A percentile compares a stretch with the other conserved stretches of the same genome.
phyloP scores from a whole-genome alignment of 2,113 vertebrate genomes.

The Toxotes jaculatrix region DNA sequence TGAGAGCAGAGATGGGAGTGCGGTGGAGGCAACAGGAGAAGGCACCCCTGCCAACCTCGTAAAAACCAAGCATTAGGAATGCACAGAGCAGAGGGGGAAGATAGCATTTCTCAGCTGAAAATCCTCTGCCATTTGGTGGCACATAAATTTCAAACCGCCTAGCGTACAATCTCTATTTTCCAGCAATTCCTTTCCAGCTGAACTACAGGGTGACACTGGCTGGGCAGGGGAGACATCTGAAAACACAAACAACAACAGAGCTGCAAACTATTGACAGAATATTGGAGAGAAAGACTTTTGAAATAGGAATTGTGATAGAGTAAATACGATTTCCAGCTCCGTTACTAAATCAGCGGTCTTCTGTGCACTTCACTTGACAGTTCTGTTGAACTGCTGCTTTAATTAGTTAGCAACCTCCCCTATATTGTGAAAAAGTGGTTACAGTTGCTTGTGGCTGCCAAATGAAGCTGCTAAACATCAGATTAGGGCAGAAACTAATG shows the following conservation, averaged over 20 bases:
- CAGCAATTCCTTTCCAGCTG: constrained; percentile 38
- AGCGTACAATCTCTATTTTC: constrained; percentile 37
- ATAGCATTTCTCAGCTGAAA: constrained; percentile 66
- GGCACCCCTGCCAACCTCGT: constrained; percentile 66
- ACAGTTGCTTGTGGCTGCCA: not conserved
- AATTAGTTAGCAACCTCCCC: not conserved
- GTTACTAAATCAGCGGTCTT: not conserved
- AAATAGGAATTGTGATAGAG: not conserved
- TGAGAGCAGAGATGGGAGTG: constrained; percentile 72
- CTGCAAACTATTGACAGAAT: constrained; percentile 1
- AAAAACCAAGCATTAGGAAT: constrained; percentile 73
- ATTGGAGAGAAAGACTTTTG: not conserved
- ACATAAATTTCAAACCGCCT: constrained; percentile 58
- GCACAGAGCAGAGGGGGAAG: constrained; percentile 60
- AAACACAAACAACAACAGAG: constrained; percentile 7
- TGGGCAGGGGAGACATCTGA: constrained; percentile 10
- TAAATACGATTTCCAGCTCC: constrained; percentile 13
- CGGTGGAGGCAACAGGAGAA: constrained; percentile 65
- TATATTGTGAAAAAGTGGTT: not conserved
- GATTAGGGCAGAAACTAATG: not conserved
- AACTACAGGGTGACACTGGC: constrained; percentile 15
- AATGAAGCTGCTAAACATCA: constrained; percentile 32
- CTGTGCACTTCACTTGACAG: not conserved
- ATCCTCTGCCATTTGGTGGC: constrained; percentile 66
- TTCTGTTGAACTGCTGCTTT: not conserved